These are phyloP conservation scores for Lamproptera curius DNA, from an alignment of 2,888 invertebrate genomes.

Conservation along the genomic window DNA sequence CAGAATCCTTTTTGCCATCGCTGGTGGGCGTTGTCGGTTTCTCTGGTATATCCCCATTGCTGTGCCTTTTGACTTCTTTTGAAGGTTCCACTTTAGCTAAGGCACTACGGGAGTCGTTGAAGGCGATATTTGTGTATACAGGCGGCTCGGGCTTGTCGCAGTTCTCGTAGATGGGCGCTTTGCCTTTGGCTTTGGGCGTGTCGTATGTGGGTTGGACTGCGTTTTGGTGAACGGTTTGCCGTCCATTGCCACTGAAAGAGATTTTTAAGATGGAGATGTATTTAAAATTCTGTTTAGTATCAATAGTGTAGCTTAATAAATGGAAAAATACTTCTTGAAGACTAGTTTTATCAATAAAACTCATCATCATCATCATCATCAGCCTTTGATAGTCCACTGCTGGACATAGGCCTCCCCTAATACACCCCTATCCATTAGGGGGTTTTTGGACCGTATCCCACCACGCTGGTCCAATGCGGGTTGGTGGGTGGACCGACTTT, in stretches of 20 bases:
- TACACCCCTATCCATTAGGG: too few relatives aligned
- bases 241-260: conserved; percentile 63
- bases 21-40: conserved; percentile 58
- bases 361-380: too few relatives aligned
- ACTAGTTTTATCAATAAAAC: too few relatives aligned
- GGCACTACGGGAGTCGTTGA: conserved; percentile 41
- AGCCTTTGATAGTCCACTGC: too few relatives aligned
- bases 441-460: too few relatives aligned
- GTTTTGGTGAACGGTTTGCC: conserved; percentile 57
- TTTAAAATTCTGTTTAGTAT: too few relatives aligned
- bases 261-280: too few relatives aligned
- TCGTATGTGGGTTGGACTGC: conserved; percentile 50
- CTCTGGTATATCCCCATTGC: conserved; percentile 50
- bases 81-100: conserved; percentile 29
- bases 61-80: conserved; percentile 57
- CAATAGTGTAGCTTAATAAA: too few relatives aligned
- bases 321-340: too few relatives aligned
- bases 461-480: too few relatives aligned
- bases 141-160: conserved; percentile 49
- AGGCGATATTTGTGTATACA: conserved; percentile 57
- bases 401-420: too few relatives aligned
- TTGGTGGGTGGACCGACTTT: too few relatives aligned
- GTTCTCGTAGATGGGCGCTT: conserved; percentile 60
- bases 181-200: conserved; percentile 40
- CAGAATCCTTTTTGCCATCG: conserved; percentile 59